Percentiles rank a stretch among this genome's conserved stretches.
Evolutionary conservation across 2,113 vertebrate genomes (phyloP).

Genomic region (Poicephalus meyeri): DNA sequence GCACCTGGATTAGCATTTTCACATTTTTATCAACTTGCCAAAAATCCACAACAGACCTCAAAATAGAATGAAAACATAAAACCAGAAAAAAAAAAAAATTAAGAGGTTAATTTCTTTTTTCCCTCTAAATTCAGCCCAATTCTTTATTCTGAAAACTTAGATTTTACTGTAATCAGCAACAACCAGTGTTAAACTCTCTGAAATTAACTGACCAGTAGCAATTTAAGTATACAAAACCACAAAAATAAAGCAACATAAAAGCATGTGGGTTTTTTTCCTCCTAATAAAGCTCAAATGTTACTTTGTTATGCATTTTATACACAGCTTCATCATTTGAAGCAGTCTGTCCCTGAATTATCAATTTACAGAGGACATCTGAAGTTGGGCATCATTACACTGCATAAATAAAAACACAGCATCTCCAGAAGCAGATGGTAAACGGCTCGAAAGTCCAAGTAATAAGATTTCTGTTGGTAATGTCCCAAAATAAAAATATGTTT

Average conservation of each 20-base stretch:
- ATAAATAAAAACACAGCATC: neutral
- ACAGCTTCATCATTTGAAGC: neutral
- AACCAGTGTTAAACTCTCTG: neutral
- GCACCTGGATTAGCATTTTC: neutral
- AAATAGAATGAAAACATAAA: neutral
- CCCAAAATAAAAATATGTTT: neutral
- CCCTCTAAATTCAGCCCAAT: neutral
- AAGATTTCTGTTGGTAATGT: neutral
- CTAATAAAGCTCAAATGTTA: neutral
- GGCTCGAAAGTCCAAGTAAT: constrained; percentile 16
- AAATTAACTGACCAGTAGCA: neutral
- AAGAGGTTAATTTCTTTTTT: neutral
- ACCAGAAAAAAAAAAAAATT: neutral
- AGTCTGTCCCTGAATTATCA: neutral
- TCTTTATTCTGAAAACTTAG: neutral
- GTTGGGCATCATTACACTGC: neutral
- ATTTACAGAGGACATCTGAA: neutral
- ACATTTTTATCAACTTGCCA: neutral
- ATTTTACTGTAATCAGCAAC: neutral
- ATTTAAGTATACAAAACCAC: neutral
- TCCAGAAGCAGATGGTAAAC: constrained; percentile 22
- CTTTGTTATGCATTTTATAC: neutral
- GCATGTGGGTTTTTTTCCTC: neutral
- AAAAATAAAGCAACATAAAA: neutral
- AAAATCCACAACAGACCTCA: neutral